A percentile compares a stretch with the other conserved stretches of the same genome.
phyloP scores from a whole-genome alignment of 92 coral and sea anemone genomes.

The Diadumene lineata region DNA sequence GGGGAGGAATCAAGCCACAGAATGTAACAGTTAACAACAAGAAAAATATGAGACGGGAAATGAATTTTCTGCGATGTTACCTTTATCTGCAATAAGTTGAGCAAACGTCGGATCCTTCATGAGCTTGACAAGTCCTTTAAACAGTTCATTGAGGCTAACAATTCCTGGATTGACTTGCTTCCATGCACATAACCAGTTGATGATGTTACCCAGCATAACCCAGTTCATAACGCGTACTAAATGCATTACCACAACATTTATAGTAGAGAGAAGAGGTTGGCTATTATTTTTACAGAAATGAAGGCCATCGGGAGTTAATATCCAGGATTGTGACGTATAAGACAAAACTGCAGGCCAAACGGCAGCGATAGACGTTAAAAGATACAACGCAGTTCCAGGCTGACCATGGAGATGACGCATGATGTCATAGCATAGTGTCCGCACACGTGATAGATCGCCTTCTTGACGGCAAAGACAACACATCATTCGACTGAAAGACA shows the following conservation, averaged over 20 bases:
- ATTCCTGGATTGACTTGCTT: constrained; percentile 7
- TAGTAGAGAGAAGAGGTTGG: constrained; percentile 52
- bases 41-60: too few species aligned
- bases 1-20: too few species aligned
- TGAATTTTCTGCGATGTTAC: too few species aligned
- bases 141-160: constrained; percentile 22
- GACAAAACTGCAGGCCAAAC: constrained; percentile 81
- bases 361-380: constrained; percentile 57
- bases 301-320: background rate
- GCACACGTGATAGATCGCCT: constrained; percentile 58
- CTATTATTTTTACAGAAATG: constrained; percentile 18
- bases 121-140: constrained; percentile 29
- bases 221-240: constrained; percentile 43
- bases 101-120: constrained; percentile 46
- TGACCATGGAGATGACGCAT: constrained; percentile 50
- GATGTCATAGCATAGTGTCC: constrained; percentile 68
- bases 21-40: too few species aligned
- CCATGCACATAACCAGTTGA: constrained; percentile 62
- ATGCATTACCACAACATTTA: constrained; percentile 40
- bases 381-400: constrained; percentile 46
- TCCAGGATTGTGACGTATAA: constrained; percentile 10
- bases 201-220: constrained; percentile 37
- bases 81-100: constrained; percentile 36
- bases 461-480: constrained; percentile 64
- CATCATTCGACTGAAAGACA: constrained; percentile 67